Base-by-base conservation (phyloP, 2,113 vertebrate species). In the Apus apus region DNA sequence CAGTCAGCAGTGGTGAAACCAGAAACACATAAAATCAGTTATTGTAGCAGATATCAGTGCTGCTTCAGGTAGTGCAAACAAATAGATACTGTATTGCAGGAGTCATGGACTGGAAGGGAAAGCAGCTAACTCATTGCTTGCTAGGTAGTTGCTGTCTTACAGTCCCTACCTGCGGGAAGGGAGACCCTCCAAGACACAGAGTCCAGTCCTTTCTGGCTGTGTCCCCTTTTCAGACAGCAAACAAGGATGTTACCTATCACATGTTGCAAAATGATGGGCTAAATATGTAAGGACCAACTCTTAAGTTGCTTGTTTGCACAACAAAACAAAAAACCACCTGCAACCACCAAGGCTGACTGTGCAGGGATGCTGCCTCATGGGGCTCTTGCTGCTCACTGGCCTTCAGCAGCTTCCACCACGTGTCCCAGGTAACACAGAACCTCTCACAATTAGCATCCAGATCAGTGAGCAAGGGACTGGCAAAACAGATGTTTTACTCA, bases 1-100 rank as follows among this genome's bases (percentile, higher is more conserved):
- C 27, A 0, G 0, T 12, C 30, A 67, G 32, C 5, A 1, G 15
- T 0, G 0, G 29, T 5, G 50, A 62, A 74, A 84, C 11, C 50
- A 15, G 11, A 19, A 30, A 48, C 48, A 64, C 13, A 18, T 1
- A 62, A 45, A 85, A 87, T 22, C 68, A 82, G 3, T 53, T 23
- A 20, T 1, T 45, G 78, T 60, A 57, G 38, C 18, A 73, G 38
- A 71, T 3, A 11, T 50, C n/a, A 45, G n/a, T 12, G 86, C 50
- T 89, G 87, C 54, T 70, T 34, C 76, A 71, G 43, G 13, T 32
- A n/a, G 18, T 5, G 19, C 20, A 32, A 72, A 80, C 21, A 85
- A 34, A 80, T 1, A 29, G 7, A 38, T 0, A 0, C 32, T 56
- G 22, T 58, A 57, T 27, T 60, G 43, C 19, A 51, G 78, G 48